phyloP scores from a whole-genome alignment of 2,113 vertebrate species.

The Pavo muticus region DNA sequence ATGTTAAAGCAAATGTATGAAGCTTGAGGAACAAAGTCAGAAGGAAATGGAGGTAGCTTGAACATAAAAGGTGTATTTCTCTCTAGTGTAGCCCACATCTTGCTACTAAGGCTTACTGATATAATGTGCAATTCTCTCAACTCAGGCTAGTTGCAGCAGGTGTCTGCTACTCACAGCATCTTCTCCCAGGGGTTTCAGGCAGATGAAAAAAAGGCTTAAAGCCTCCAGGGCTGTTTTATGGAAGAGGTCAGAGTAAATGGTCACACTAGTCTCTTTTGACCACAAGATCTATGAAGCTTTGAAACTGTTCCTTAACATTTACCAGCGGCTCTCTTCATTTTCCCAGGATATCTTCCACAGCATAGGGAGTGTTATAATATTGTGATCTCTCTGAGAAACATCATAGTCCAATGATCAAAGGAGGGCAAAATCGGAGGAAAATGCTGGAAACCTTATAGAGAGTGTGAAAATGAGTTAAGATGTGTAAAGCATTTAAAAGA shows the following conservation, averaged over 20 bases:
- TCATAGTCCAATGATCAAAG: slow-evolving; percentile 7
- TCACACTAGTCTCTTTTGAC: not conserved
- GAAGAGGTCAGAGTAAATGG: not conserved
- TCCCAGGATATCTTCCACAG: not conserved
- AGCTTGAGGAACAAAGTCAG: not conserved
- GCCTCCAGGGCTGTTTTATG: not conserved
- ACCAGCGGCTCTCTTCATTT: not conserved
- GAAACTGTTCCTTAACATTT: not conserved
- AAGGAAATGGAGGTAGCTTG: not conserved
- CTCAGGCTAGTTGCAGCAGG: not conserved
- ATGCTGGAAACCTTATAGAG: not conserved
- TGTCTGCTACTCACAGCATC: fast-evolving
- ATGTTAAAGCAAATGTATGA: not conserved
- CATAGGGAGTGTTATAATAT: not conserved
- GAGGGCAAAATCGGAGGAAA: not conserved
- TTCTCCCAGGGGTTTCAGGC: not conserved
- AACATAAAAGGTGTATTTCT: not conserved
- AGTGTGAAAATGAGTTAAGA: not conserved
- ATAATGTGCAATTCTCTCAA: not conserved
- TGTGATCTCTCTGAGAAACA: not conserved
- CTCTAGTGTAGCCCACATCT: not conserved
- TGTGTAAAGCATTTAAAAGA: not conserved
- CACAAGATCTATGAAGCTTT: slow-evolving; percentile 1
- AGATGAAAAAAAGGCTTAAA: not conserved
- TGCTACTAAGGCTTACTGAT: not conserved